phyloP scores from a whole-genome alignment of 2,888 invertebrate genomes.

The Dorcus parallelipipedus region DNA sequence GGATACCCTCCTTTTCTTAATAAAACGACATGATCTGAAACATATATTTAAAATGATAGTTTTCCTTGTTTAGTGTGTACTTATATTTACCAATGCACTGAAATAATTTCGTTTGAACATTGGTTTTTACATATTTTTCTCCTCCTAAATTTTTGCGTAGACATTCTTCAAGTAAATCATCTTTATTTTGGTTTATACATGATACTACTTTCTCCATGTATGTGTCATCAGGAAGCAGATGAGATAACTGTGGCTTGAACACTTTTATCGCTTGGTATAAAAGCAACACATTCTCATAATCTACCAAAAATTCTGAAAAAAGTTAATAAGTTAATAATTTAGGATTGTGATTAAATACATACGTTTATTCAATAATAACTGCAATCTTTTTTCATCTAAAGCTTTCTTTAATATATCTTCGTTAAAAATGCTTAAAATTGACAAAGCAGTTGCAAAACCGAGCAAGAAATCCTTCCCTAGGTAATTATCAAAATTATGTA shows the following conservation, averaged over 20 bases:
- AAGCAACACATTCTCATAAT: slow-evolving; percentile 46
- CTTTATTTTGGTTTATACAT: slow-evolving; percentile 40
- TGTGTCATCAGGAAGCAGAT: slow-evolving; percentile 46
- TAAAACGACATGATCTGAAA: slow-evolving; percentile 54
- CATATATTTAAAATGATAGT: slow-evolving; percentile 5
- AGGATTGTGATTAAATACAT: slow-evolving; percentile 25
- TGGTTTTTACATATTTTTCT: slow-evolving; percentile 52
- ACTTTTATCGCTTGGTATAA: slow-evolving; percentile 54
- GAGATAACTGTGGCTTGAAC: slow-evolving; percentile 36
- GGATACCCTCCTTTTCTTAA: slow-evolving; percentile 55
- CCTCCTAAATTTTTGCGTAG: slow-evolving; percentile 59
- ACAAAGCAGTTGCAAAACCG: slow-evolving; percentile 56
- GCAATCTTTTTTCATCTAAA: slow-evolving; percentile 45
- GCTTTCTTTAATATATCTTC: slow-evolving; percentile 53
- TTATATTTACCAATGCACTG: slow-evolving; percentile 41
- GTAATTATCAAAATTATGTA: slow-evolving; percentile 31
- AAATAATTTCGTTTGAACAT: slow-evolving; percentile 51
- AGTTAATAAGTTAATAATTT: slow-evolving; percentile 8
- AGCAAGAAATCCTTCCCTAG: slow-evolving; percentile 51
- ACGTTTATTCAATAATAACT: too few species aligned
- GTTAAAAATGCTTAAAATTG: slow-evolving; percentile 58
- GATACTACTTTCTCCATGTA: slow-evolving; percentile 45
- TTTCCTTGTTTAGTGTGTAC: not conserved
- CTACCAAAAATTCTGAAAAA: slow-evolving; percentile 19
- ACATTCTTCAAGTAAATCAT: slow-evolving; percentile 50